Evolutionary conservation across 1,140 invertebrate species (phyloP).

Genomic region (Lepidurus couesii): DNA sequence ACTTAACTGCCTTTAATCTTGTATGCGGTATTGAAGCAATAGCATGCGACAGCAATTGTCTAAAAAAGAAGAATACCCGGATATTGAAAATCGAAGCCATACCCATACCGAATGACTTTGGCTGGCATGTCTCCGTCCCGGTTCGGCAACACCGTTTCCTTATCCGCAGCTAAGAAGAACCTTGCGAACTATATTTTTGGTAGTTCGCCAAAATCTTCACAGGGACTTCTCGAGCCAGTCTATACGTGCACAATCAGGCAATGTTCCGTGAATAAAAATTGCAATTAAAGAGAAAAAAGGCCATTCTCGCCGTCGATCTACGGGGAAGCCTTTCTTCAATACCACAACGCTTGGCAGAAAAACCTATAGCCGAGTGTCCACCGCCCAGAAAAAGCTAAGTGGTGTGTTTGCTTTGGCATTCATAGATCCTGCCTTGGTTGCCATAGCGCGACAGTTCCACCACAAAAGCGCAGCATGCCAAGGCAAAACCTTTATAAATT

Average conservation of each 20-base stretch:
- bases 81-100: slow-evolving; percentile 22
- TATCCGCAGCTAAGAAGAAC: neutral
- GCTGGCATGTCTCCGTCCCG: neutral
- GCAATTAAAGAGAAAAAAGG: neutral
- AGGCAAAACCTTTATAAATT: slow-evolving; percentile 1
- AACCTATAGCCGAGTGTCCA: neutral
- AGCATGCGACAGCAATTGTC: slow-evolving; percentile 6
- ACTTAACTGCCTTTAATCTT: neutral
- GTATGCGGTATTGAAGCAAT: neutral
- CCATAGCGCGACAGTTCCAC: slow-evolving; percentile 11
- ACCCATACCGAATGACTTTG: slow-evolving; percentile 19
- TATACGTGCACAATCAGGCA: slow-evolving; percentile 15
- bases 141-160: neutral
- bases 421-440: neutral
- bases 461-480: slow-evolving; percentile 6
- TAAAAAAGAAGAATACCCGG: neutral
- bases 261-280: slow-evolving; percentile 9
- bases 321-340: neutral
- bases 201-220: neutral
- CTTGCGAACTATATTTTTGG: neutral
- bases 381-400: neutral
- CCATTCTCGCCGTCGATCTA: neutral
- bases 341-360: neutral
- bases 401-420: neutral
- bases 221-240: neutral